Evolutionary conservation across 2,113 vertebrate genomes (phyloP).

Genomic region (Sander lucioperca): DNA sequence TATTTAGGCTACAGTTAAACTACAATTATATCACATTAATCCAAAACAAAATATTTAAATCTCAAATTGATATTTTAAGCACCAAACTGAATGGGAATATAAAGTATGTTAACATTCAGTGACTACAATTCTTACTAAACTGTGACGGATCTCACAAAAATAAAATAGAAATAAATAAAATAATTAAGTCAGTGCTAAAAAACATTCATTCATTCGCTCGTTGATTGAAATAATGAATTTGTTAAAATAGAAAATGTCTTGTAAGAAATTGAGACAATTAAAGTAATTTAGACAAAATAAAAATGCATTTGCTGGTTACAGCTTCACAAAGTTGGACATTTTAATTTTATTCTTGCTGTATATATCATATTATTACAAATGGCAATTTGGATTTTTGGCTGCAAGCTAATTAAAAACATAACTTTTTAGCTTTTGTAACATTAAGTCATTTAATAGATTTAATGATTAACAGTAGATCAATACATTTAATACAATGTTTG

Average conservation of each 20-base stretch:
- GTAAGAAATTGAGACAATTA: background rate
- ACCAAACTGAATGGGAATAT: background rate
- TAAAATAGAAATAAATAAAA: background rate
- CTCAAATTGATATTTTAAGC: background rate
- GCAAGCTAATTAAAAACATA: background rate
- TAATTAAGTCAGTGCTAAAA: background rate
- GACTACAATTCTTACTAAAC: background rate
- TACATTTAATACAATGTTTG: background rate
- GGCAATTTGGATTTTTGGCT: background rate
- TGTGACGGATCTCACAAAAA: background rate
- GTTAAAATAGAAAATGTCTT: background rate
- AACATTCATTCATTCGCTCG: background rate
- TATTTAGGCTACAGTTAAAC: background rate
- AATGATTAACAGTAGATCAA: background rate
- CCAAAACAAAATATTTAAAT: background rate
- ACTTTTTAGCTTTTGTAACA: background rate
- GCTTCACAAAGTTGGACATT: background rate
- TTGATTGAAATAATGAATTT: background rate
- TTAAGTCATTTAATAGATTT: background rate
- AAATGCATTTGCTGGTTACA: background rate
- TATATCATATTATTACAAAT: background rate
- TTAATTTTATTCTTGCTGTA: background rate
- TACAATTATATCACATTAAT: background rate
- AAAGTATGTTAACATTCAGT: background rate
- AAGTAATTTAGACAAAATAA: background rate